Evolutionary conservation across 2,888 invertebrate genomes (phyloP), one percentile per base, ranked within the genome.

Genomic region (Catocala fraxini): DNA sequence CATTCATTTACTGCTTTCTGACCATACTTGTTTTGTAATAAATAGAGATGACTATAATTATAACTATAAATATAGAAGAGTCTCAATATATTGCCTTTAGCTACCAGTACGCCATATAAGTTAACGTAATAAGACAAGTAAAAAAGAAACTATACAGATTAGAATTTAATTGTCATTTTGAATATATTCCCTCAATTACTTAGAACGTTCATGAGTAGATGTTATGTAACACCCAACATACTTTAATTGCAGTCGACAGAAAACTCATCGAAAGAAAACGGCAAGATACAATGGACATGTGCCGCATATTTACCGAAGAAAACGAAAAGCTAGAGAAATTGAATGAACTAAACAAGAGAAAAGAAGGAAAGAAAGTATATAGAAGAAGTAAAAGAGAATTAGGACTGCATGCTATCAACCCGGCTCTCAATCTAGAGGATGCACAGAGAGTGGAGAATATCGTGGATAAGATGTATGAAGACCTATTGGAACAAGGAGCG

Each of bases 221-320:
- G 4, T 25, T 25, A 25, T 3, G 25, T 25, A 25, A 25, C 25
- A 3, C 25, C 25, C 25, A 25, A 3, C 25, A 25, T 3, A 4
- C 4, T 25, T 4, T 25, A 25, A 3, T 39, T 41, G 6, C 49
- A 93, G 93, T 89, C 25, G 88, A 93, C 70, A 82, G 73, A 71
- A 86, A 83, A 66, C n/a, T 89, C 0, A 85, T 93, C 35, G 82
- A 88, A 45, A 86, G 76, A 59, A 89, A 90, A 74, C 87, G 93
- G 0, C 88, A 90, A 77, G 90, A 93, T 58, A 93, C 90, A 0
- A 62, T 90, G 42, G 92, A 93, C 4, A 88, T 93, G 86, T 93
- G 93, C 58, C 79, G 83, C 11, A 79, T 91, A 34, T 93, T 92
- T 61, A 88, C 82, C 33, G 83, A 81, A 43, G 89, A 90, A 70